These are phyloP conservation scores for Tachyglossus aculeatus DNA, from an alignment of 2,797 vertebrate species.

Conservation along the genomic window DNA sequence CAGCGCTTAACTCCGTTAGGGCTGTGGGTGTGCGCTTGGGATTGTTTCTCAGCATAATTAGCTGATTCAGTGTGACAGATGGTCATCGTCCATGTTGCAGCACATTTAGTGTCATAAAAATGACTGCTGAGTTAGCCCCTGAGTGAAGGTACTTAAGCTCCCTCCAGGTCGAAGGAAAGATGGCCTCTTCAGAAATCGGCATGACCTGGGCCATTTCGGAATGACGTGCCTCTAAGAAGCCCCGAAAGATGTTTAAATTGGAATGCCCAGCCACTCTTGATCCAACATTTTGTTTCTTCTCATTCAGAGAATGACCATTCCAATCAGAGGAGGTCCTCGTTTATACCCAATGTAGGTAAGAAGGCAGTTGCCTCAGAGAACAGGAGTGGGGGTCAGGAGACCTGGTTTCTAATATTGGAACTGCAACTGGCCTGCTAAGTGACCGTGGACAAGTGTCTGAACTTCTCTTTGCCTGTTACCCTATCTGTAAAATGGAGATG, in stretches of 20 bases:
- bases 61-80: conserved; percentile 56
- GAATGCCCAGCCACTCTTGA: no score
- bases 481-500: not conserved
- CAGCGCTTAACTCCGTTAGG: conserved; percentile 36
- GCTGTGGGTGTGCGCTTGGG: conserved; percentile 1
- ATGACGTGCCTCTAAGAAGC: no score
- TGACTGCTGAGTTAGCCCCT: conserved; percentile 58
- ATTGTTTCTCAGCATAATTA: conserved; percentile 27
- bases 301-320: no score
- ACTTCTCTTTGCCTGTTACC: no score
- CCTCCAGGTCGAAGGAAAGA: no score
- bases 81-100: conserved; percentile 34
- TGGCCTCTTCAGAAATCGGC: no score
- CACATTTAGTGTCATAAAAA: conserved; percentile 55
- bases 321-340: no score
- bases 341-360: no score
- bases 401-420: no score
- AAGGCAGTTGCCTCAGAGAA: not conserved
- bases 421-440: not conserved
- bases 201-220: no score
- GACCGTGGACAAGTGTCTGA: conserved; percentile 46
- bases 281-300: no score
- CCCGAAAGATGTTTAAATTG: no score
- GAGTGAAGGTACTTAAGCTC: conserved; percentile 31
- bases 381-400: not conserved